Evolutionary conservation across 2,113 vertebrate species (phyloP), one percentile per base, ranked within the genome.

Genomic region (Platycercus adscitus): DNA sequence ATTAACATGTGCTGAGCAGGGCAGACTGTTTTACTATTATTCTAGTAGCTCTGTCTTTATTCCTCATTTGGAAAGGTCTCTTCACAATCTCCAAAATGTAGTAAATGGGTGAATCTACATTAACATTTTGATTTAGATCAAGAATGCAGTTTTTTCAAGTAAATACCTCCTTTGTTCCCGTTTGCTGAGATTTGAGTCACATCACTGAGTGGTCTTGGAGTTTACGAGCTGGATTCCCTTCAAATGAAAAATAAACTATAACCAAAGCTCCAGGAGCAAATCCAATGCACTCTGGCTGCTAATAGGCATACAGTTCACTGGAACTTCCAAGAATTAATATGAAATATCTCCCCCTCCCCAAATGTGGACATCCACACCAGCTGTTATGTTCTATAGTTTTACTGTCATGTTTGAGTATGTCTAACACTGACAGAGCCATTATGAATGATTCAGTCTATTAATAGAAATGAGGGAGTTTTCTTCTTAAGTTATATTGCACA

Each of bases 181-280:
- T 90, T 95, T 92, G 35, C 73, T 81, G 83, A 91, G 68, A 70
- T 83, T 73, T 77, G 44, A 88, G 33, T 90, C 86, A 69, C 47
- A 83, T 93, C 76, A 52, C 25, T 70, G 73, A 93, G 50, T 71
- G 18, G 56, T 93, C 83, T 85, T 79, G 84, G 69, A 93, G 39
- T 18, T 92, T 81, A 71, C 44, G 69, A 84, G 65, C 56, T 95
- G 60, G 86, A 95, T 89, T 69, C 29, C 37, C 92, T 96, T 96
- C 89, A 93, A 81, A 92, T 85, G 77, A 91, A 96, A 95, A 91
- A 93, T 82, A 95, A 95, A 95, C 73, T 80, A 91, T 86, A 87
- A 95, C 69, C 86, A 91, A 86, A 96, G 81, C 83, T 94, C 77
- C 61, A 92, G 86, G 77, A 95, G 80, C 24, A 93, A 91, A 76